Conservation (phyloP, 2,113 vertebrate genomes). For the Fregata magnificens region DNA sequence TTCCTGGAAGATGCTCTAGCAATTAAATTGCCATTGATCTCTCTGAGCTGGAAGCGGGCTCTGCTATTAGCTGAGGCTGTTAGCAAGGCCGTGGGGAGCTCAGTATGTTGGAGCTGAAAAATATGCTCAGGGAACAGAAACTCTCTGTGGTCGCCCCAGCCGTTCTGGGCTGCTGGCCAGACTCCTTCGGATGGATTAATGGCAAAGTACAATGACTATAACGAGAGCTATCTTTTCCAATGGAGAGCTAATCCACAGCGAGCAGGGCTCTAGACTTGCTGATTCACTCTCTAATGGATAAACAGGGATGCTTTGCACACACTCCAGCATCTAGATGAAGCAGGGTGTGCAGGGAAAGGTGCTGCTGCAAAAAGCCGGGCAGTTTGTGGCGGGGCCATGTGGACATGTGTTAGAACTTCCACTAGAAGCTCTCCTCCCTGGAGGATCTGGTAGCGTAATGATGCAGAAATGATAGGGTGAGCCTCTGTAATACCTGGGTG, state of each 20-base stretch:
- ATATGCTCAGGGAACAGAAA: not conserved
- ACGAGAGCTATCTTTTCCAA: not conserved
- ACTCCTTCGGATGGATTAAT: not conserved
- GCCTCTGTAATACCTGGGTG: not conserved
- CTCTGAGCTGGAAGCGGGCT: not conserved
- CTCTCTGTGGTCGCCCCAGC: not conserved
- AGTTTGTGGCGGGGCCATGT: rapidly evolving
- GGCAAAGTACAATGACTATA: not conserved
- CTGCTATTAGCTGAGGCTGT: not conserved
- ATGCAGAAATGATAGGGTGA: not conserved
- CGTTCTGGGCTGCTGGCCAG: not conserved
- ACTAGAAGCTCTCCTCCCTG: rapidly evolving
- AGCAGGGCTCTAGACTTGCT: not conserved
- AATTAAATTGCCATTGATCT: not conserved
- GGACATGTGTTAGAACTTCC: not conserved
- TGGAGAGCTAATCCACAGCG: not conserved
- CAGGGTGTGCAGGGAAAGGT: rapidly evolving
- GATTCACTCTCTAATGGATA: not conserved
- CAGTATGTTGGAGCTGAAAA: not conserved
- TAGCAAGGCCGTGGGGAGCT: not conserved
- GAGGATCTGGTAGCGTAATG: rapidly evolving
- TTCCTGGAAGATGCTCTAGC: conserved; percentile 5
- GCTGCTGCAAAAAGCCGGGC: not conserved
- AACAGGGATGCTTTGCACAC: not conserved
- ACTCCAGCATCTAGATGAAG: not conserved